Base-by-base conservation (phyloP, 2,888 invertebrate species). In the Vesta saturnalis region DNA sequence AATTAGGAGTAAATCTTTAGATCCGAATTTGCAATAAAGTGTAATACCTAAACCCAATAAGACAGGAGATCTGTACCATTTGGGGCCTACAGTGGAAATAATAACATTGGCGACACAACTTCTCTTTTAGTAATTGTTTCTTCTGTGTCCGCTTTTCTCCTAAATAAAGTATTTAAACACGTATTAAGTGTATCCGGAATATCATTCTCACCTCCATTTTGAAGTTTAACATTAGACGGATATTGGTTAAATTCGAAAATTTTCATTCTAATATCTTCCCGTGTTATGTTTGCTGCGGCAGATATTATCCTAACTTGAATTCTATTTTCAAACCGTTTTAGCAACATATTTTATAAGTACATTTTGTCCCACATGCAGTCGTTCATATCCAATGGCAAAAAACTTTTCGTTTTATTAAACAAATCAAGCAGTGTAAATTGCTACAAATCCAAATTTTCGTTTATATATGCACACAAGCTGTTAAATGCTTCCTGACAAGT, bases 11-110 rank as follows among this genome's bases (percentile, higher is more conserved):
- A 52, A 30, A 30, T 30, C 30, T 30, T 30, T 30, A 30, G 30
- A 30, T 52, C 15, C 54, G 14, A 52, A 52, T 52, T 52, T 52
- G 16, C 54, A 15, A 19, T 52, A n/a, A 52, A 52, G 54, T 52
- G 18, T 10, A 52, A n/a, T 52, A 6, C 18, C 18, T n/a, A 52
- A 52, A 18, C 21, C 54, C 14, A 52, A 18, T 4, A 52, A 19
- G 12, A 52, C 54, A 6, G 54, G 54, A 52, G 54, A 52, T 52
- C 4, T 52, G 19, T 52, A 52, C 6, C 8, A 52, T 8, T 52
- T 12, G 4, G 54, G 54, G 21, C 54, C 8, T 52, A 52, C 19
- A 52, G 19, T 52, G 19, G 54, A 16, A 5, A 52, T 52, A 18
- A 52, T 52, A 19, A 19, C 54, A 16, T 52, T 19, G 21, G 54